Base-by-base conservation (phyloP, 2,797 vertebrate genomes). In the Mallotus villosus region DNA sequence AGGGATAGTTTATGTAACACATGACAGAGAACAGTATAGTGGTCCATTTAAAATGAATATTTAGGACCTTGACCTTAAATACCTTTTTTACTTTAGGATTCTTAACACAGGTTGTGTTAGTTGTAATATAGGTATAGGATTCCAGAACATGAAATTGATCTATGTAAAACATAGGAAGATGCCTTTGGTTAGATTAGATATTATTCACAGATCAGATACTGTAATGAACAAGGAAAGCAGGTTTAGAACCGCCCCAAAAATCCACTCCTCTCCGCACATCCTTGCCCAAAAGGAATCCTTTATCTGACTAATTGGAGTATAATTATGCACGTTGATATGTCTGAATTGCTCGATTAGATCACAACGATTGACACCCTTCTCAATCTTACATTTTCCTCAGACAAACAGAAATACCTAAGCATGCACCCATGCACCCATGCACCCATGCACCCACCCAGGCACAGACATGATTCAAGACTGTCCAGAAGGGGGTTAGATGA, bases 1-100 rank as follows among this genome's bases (percentile, higher is more conserved):
- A 67, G 64, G 57, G 41, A 63, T 37, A 61, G 11, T 12, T 24
- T 62, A 32, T 59, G 60, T 58, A 68, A 61, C 49, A 19, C 46
- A 14, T 65, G 22, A 60, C 22, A 24, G 21, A 60, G 8, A 24
- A 60, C 58, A 25, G 22, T 27, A 58, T 11, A 8, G 58, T 14
- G 8, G 11, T 61, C 60, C 12, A 5, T 27, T 62, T 62, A 25
- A 25, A 62, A 5, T 27, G 6, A 29, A 32, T n/a, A 62, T 7
- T 17, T 29, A 61, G 14, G 0, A 32, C 25, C 7, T 27, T 62
- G 2, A 32, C 25, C 60, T 5, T 29, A 16, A 2, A 62, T 5
- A 29, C 60, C 24, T 17, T 32, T 14, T 25, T 25, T 62, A 41
- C 51, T 53, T 29, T 9, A 25, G 60, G 25, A 62, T 29, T 25